Conservation (phyloP, 2,797 vertebrate genomes). For the Halcyon leucocephala region DNA sequence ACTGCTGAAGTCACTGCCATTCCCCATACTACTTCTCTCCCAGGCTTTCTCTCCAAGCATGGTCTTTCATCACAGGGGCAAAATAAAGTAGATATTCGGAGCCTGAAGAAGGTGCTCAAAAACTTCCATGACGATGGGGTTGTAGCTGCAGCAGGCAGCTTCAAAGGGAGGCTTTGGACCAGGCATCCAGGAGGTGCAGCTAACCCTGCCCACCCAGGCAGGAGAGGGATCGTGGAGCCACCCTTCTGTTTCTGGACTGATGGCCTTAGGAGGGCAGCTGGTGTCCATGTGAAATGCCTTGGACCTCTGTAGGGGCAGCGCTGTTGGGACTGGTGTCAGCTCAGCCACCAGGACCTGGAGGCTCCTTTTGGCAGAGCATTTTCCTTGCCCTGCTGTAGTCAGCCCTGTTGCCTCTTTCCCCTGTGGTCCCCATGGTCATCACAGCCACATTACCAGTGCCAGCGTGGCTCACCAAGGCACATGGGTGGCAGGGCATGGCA, state of each 20-base stretch:
- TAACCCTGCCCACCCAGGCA: not conserved
- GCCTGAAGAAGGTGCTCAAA: not conserved
- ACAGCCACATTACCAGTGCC: not conserved
- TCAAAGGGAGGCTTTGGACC: not conserved
- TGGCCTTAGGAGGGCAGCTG: not conserved
- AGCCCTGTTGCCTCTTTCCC: not conserved
- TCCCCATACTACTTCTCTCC: not conserved
- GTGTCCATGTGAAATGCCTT: not conserved
- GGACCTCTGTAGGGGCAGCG: not conserved
- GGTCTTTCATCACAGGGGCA: not conserved
- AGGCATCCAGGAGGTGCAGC: not conserved
- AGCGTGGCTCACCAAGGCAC: not conserved
- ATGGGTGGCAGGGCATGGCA: not conserved
- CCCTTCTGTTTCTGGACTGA: not conserved
- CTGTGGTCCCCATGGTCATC: not conserved
- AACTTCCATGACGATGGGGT: rapidly evolving
- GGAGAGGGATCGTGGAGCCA: not conserved
- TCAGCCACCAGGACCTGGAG: not conserved
- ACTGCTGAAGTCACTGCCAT: not conserved
- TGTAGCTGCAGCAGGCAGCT: not conserved
- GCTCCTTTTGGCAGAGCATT: not conserved
- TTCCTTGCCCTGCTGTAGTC: not conserved
- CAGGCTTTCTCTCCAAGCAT: not conserved
- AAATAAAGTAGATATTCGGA: not conserved
- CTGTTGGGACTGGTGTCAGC: not conserved